Base-by-base conservation (phyloP, 2,888 invertebrate species). In the Troides helena region DNA sequence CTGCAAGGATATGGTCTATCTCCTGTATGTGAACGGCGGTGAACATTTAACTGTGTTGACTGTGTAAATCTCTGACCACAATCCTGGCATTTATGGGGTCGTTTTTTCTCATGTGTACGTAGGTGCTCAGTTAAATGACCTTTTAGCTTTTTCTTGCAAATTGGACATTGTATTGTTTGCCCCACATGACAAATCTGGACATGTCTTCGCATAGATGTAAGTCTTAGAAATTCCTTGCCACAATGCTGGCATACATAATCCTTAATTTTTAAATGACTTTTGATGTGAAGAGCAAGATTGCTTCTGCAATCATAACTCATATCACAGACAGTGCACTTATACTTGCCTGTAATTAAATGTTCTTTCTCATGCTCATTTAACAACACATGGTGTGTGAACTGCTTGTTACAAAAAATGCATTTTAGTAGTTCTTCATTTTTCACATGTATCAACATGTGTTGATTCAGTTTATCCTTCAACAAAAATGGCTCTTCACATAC, bases 121-220 rank as follows among this genome's bases (percentile, higher is more conserved):
- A 97, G 95, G 81, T 97, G 97, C 78, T 96, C 96, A 23, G 96
- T 94, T 74, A 97, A 88, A 82, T 97, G 97, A 0, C 97, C 97
- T 80, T 96, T 97, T 72, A 97, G 94, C 62, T 94, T 94, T 80
- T 97, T 96, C 78, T 96, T 95, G 82, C 97, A 98, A 70, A 97
- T 94, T 2, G 95, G 94, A 84, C 97, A 98, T 74, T 96, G 94
- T 77, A 97, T 96, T 36, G 96, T 95, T 74, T 95, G 95, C 69
- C 96, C 96, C 46, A 94, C 94, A 78, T 97, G 97, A 76, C 95
- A 94, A 77, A 96, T 95, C 76, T 95, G 95, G 43, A 97, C 90
- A 82, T 97, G 97, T 72, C 96, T 95, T 75, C 95, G 95, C 74
- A 97, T 86, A 0, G 96, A 95, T 80, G 96, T 96, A 10, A 95